These are phyloP conservation scores for Eleutherodactylus coqui DNA, from an alignment of 2,797 vertebrate species.

Conservation along the genomic window DNA sequence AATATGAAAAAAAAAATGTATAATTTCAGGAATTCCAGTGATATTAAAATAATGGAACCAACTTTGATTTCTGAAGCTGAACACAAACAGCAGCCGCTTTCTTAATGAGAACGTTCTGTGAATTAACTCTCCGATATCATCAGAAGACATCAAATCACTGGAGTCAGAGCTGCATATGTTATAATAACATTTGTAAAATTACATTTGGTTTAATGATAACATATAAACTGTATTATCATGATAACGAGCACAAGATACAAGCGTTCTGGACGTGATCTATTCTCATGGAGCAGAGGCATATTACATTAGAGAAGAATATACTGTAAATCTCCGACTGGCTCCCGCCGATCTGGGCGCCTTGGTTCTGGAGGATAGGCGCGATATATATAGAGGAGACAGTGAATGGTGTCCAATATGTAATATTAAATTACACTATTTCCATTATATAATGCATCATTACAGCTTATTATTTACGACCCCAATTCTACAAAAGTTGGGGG, in stretches of 20 bases:
- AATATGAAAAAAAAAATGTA: not conserved
- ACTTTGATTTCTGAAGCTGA: not conserved
- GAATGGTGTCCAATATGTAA: not conserved
- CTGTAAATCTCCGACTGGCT: conserved; percentile 8
- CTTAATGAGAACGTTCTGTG: not conserved
- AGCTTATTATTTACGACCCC: too few relatives aligned
- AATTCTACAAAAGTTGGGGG: too few relatives aligned
- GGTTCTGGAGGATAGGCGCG: too few relatives aligned
- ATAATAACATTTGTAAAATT: conserved; percentile 44
- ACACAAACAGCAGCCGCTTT: not conserved
- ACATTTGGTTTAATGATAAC: conserved; percentile 45
- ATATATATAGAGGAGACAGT: not conserved
- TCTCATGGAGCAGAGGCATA: conserved; percentile 19
- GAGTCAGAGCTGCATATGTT: conserved; percentile 8
- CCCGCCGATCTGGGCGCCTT: conserved; percentile 18
- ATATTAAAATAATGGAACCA: not conserved
- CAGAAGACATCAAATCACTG: not conserved
- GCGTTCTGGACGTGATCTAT: not conserved
- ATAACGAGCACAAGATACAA: conserved; percentile 10
- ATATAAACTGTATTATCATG: conserved; percentile 38
- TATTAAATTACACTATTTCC: not conserved
- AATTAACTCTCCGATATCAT: not conserved
- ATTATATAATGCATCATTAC: not conserved
- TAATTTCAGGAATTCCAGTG: too few relatives aligned
- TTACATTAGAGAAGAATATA: not conserved